Conservation (phyloP, 2,888 invertebrate genomes). For the Ischnus inquisitorius region DNA sequence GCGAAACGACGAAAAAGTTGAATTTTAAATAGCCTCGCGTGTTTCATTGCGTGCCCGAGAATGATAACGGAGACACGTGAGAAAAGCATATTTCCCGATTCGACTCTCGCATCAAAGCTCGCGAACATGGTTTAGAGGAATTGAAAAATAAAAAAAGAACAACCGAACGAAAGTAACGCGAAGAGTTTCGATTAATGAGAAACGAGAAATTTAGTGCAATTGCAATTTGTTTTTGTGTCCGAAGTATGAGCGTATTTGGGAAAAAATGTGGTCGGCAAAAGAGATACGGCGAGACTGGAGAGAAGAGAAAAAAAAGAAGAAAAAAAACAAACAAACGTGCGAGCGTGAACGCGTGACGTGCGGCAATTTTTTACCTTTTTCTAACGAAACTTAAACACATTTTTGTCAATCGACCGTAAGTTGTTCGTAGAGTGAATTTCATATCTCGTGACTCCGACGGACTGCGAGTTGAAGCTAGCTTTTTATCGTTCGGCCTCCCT, state of each 20-base stretch:
- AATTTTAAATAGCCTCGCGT: background rate
- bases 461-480: conserved; percentile 66
- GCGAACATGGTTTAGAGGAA: conserved; percentile 29
- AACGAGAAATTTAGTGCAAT: conserved; percentile 52
- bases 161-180: conserved; percentile 40
- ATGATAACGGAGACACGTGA: background rate
- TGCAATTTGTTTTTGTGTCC: conserved; percentile 42
- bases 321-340: conserved; percentile 65
- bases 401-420: conserved; percentile 74
- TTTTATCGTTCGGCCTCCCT: conserved; percentile 70
- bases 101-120: too few species aligned
- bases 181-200: conserved; percentile 37
- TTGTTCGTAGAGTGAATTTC: conserved; percentile 72
- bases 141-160: conserved; percentile 37
- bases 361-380: conserved; percentile 79
- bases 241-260: conserved; percentile 44
- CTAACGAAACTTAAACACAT: conserved; percentile 73
- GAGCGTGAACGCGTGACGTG: conserved; percentile 70
- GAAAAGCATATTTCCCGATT: conserved; percentile 19
- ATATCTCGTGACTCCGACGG: conserved; percentile 68
- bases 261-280: conserved; percentile 45
- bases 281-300: conserved; percentile 65
- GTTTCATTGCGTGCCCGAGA: background rate
- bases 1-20: background rate
- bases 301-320: conserved; percentile 57